Base-by-base conservation (phyloP, 2,888 invertebrate species). In the Lobophora halterata region DNA sequence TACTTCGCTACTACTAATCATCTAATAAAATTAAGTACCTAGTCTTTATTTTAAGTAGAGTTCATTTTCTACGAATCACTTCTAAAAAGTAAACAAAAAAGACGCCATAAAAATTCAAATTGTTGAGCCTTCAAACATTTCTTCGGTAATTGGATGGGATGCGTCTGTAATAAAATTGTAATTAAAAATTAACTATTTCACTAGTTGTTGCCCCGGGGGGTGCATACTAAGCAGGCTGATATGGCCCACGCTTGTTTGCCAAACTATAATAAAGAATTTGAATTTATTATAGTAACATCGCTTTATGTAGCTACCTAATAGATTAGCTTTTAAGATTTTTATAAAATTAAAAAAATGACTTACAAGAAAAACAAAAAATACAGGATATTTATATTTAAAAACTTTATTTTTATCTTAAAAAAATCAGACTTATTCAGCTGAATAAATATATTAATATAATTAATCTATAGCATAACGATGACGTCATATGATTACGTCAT, bases 121-220 rank as follows among this genome's bases (percentile, higher is more conserved):
- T 60, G 57, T 60, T 57, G 60, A 59, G 55, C 34, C 52, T 52
- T 62, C 59, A 63, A 72, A 78, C 79, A 78, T 81, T 76, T 81
- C 74, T 79, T 78, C 51, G 55, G 71, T 83, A 87, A 85, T 83
- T 83, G 80, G 81, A 78, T 80, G 73, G 83, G 82, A 79, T 71
- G 81, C 65, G 71, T 65, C 61, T 61, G 80, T 87, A 81, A 81
- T 86, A 86, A 86, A 86, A 86, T 68, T 77, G 81, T 86, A 82
- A 86, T 87, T 87, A 86, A 86, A 86, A 85, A 82, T 85, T 82
- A 82, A 85, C 81, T 77, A 82, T 81, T 76, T 80, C 70, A 74
- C 72, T 66, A 75, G 68, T 67, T 65, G 65, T 65, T 60, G 66
- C 68, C 75, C 76, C 77, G 52, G 49, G 75, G 86, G 87, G 87